phyloP scores from a whole-genome alignment of 37 sponge, comb jelly and placozoan genomes.

The Aplysina aerophoba region DNA sequence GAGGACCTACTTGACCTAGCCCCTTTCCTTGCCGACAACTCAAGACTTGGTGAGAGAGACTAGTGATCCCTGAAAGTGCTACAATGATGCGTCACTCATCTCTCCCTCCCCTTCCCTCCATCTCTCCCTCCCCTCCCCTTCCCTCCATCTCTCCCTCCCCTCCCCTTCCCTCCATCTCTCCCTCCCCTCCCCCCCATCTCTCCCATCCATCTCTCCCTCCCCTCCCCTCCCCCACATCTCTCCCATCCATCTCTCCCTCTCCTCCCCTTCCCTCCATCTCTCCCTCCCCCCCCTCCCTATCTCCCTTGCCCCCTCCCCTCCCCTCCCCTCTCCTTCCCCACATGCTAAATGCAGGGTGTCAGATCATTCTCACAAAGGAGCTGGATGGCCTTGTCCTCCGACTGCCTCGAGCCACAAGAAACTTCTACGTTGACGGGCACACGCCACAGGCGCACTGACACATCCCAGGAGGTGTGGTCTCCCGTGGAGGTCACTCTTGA shows the following conservation, averaged over 20 bases:
- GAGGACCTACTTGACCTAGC: slow-evolving; percentile 97
- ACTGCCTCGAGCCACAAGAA: slow-evolving; percentile 88
- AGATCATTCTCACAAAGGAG: slow-evolving; percentile 85
- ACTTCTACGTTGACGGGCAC: slow-evolving; percentile 99
- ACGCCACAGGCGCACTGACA: slow-evolving; percentile 91
- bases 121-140: not conserved
- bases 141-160: not conserved
- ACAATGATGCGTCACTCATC: too few relatives aligned
- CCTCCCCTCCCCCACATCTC: not conserved
- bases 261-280: too few relatives aligned
- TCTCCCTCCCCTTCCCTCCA: not conserved
- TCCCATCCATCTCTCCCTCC: not conserved
- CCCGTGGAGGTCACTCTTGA: too few relatives aligned
- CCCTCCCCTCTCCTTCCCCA: too few relatives aligned
- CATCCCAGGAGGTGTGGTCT: not conserved
- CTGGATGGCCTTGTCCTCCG: slow-evolving; percentile 85
- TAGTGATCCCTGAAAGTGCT: too few relatives aligned
- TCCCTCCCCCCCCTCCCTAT: too few relatives aligned
- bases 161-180: not conserved
- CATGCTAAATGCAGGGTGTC: slow-evolving; percentile 76
- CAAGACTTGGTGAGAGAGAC: slow-evolving; percentile 74
- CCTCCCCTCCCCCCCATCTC: not conserved
- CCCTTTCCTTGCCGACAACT: slow-evolving; percentile 82
- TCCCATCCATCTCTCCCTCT: not conserved
- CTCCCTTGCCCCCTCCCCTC: too few relatives aligned